Conservation (phyloP, 1,140 invertebrate species). For the Phenacoccus solenopsis region DNA sequence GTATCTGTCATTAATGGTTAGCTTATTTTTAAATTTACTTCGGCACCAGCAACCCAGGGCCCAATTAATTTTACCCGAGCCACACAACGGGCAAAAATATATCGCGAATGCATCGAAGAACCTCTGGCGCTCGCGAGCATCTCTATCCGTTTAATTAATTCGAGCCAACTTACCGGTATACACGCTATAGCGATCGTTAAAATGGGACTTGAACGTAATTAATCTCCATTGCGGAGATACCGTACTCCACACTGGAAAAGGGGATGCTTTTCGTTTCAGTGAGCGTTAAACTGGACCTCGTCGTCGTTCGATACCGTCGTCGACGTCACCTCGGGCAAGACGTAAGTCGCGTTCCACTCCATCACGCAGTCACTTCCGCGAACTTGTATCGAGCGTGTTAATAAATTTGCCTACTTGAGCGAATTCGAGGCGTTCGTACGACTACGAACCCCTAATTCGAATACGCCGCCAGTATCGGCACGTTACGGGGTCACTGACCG, state of each 20-base stretch:
- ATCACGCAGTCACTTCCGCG: no score
- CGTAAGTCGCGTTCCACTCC: no score
- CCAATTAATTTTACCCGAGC: neutral
- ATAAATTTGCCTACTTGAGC: neutral
- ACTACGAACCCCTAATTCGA: neutral
- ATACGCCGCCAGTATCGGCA: neutral
- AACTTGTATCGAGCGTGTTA: no score
- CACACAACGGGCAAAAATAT: no score
- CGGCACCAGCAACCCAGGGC: neutral
- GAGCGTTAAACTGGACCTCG: neutral
- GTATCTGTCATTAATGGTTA: neutral
- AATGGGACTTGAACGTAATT: slow-evolving; percentile 15
- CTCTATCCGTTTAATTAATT: slow-evolving; percentile 14
- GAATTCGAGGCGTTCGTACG: neutral
- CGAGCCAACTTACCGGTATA: neutral
- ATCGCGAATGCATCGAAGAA: no score
- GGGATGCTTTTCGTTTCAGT: neutral
- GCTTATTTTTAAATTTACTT: neutral
- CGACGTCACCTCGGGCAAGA: no score
- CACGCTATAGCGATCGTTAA: neutral
- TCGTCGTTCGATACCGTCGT: no score
- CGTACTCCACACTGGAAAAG: neutral
- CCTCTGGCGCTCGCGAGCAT: no score
- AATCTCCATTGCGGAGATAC: neutral
- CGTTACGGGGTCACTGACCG: neutral